A percentile compares a stretch with the other conserved stretches of the same genome.
phyloP scores from a whole-genome alignment of 2,113 vertebrate species.

The Hypocryptadius cinnamomeus region DNA sequence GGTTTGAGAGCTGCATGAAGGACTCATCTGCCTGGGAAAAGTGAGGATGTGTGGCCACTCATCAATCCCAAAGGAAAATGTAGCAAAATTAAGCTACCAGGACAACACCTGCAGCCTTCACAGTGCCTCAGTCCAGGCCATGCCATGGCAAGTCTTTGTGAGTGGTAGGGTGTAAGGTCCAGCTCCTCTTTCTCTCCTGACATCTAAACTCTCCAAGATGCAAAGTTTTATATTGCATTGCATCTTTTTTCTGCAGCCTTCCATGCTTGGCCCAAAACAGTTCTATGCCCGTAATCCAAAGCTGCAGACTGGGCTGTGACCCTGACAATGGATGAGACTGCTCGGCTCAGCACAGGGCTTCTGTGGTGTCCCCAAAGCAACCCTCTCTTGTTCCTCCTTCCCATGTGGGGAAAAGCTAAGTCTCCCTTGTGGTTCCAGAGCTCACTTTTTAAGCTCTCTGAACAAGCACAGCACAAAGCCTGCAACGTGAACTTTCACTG shows the following conservation, averaged over 20 bases:
- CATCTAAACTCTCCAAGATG: not conserved
- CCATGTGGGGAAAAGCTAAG: not conserved
- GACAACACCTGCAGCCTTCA: not conserved
- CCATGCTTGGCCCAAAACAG: not conserved
- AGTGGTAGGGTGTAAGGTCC: not conserved
- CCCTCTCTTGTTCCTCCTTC: not conserved
- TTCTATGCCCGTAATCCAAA: not conserved
- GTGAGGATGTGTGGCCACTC: not conserved
- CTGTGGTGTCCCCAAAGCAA: not conserved
- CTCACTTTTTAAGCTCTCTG: not conserved
- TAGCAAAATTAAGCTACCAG: not conserved
- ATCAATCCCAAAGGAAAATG: not conserved
- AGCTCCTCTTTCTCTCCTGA: not conserved
- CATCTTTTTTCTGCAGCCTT: not conserved
- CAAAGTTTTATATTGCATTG: not conserved
- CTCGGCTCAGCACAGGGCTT: not conserved
- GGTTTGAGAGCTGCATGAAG: not conserved
- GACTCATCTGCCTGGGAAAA: not conserved
- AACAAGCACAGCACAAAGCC: not conserved
- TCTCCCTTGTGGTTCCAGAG: not conserved
- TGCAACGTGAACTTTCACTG: not conserved
- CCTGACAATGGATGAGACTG: accelerated
- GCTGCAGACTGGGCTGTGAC: not conserved
- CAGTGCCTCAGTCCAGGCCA: accelerated
- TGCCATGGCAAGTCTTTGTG: not conserved